A percentile compares a stretch with the other conserved stretches of the same genome.
These are phyloP conservation scores for Mus pahari DNA, from an alignment of 2,113 vertebrate species.

Conservation along the genomic window DNA sequence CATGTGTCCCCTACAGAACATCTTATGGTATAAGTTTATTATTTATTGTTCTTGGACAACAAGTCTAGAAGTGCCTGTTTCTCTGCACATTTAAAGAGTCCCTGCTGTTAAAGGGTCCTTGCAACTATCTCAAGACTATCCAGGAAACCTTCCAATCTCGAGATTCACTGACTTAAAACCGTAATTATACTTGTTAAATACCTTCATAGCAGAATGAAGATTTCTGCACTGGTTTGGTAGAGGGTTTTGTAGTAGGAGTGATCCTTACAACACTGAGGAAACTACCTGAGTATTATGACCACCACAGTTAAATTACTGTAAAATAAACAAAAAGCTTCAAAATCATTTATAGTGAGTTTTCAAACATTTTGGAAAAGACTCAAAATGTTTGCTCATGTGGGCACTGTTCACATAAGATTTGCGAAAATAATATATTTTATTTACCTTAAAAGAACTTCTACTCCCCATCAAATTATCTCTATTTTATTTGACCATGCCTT, in stretches of 20 bases:
- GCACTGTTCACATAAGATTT: background rate
- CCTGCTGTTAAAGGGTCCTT: background rate
- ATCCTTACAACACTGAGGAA: background rate
- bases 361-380: background rate
- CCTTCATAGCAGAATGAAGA: background rate
- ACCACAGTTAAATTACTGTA: background rate
- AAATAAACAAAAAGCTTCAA: background rate
- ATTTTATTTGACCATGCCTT: background rate
- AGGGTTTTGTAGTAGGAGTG: background rate
- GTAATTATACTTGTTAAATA: background rate
- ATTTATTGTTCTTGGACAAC: no score
- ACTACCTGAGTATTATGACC: background rate
- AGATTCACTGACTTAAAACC: background rate
- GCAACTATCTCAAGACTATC: background rate
- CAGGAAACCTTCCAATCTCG: background rate
- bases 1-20: background rate
- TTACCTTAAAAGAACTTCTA: background rate
- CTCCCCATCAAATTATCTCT: background rate
- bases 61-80: background rate
- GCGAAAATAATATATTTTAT: background rate
- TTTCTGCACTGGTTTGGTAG: background rate
- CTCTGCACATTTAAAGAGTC: background rate
- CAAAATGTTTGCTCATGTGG: background rate
- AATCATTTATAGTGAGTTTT: background rate
- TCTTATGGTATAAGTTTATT: background rate